Evolutionary conservation across 2,113 vertebrate genomes (phyloP), one percentile per base, ranked within the genome.

Genomic region (Jaculus jaculus): DNA sequence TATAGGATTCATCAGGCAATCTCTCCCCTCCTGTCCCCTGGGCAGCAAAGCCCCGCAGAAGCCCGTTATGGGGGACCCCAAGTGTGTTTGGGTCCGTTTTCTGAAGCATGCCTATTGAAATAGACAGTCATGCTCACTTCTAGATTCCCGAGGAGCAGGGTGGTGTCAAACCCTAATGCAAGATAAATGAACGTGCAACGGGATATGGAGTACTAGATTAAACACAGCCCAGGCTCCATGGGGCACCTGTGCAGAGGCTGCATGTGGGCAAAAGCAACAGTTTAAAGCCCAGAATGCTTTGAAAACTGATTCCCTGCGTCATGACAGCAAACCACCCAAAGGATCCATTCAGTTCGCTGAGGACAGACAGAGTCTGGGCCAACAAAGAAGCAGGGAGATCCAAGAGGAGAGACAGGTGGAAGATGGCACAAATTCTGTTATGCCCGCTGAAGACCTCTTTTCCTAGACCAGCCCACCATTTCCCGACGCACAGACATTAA

Each of bases 291-390:
- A 42, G 21, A 30, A 16, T 28, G 16, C 66, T 88, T 82, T 74
- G 75, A 65, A 85, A 84, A 47, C 37, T 85, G 7, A 72, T 12
- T 75, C 74, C 60, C 21, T 23, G 74, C 89, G 85, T 77, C 61
- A 42, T 42, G 74, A 84, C 79, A 42, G 80, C 77, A 69, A 87
- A 91, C 82, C 75, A 85, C 34, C 28, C 0, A n/a, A 85, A 85
- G 60, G 69, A 54, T 34, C 63, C 39, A 74, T 75, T 42, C 39
- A 7, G 8, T 30, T 84, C 68, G 28, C 68, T 3, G 7, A 65
- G 80, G 69, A 91, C 34, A 37, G 89, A 28, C 32, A 6, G 23
- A 90, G 24, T 74, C 73, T 73, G 9, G 13, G 84, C 26, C 71
- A 82, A n/a, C 8, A 21, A 60, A 20, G 30, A 15, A 89, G 18